Base-by-base conservation (phyloP, 2,113 vertebrate genomes). In the Prochilodus magdalenae region DNA sequence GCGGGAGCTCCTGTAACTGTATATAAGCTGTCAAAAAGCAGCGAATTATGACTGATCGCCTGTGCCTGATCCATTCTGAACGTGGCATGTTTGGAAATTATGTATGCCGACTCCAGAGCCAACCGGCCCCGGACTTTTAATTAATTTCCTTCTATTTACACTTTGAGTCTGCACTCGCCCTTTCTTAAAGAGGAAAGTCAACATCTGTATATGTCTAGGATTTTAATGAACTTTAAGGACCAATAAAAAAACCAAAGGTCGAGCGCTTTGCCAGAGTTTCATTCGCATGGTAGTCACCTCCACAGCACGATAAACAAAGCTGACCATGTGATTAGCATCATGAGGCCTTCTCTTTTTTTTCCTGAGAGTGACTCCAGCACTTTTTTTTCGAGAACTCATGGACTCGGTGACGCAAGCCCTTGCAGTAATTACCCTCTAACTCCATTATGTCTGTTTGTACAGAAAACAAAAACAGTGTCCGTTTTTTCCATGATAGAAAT, bases 11-110 rank as follows among this genome's bases (percentile, higher is more conserved):
- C 90, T 91, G 91, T 93, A 94, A 94, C 92, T 93, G 91, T 93
- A 93, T 94, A 92, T 93, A 91, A 89, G 89, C 89, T 89, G 91
- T 94, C 94, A 90, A 88, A 95, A 91, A 82, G 81, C 88, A 79
- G 90, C 83, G 88, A 90, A 94, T 95, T 93, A 93, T 95, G 95
- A 96, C 93, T 86, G 91, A 94, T 94, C 92, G 88, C 92, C 93
- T 89, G 86, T 84, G 91, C 83, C 89, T 91, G 90, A 90, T 89
- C 81, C 90, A 93, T 92, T 88, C 92, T 76, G 73, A 89, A 89
- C 87, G 89, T 95, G 93, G 92, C 92, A 92, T 22, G 89, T 91
- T 88, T 93, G 89, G 86, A 92, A 91, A 91, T 92, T 94, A 91
- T 94, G 89, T 90, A 88, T 92, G 92, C 89, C 92, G 92, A 93